Base-by-base conservation (phyloP, 37 sponge, comb jelly and placozoan genomes). In the Agelas oroides region DNA sequence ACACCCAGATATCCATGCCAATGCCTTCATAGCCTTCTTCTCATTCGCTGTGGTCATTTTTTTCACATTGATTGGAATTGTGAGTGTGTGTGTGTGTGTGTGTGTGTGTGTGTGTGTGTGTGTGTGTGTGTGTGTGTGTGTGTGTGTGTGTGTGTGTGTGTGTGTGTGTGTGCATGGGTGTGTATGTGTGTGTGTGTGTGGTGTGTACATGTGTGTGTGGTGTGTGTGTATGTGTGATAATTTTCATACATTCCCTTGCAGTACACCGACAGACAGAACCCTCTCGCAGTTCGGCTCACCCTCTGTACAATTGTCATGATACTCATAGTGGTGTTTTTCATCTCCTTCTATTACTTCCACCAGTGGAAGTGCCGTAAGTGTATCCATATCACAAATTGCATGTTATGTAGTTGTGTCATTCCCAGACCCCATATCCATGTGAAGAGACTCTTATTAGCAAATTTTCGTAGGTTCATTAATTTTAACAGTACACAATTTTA, bases 1-100 rank as follows among this genome's bases (percentile, higher is more conserved):
- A 25, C 99, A 98, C 71, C 97, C 99, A 20, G 99, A 96, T 65
- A 76, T 96, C 37, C 79, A 85, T 59, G 80, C 94, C 58, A 90
- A 90, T 74, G 97, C 99, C 6, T 87, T 91, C 70, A 77, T 83
- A 16, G 90, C 95, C n/a, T 96, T 95, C 88, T 86, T 98, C 68
- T 86, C 92, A 25, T 81, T 94, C 62, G 91, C 96, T 35, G 85
- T 98, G 59, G 38, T 96, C 63, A 87, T 96, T 41, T 36, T 95
- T 19, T 58, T 96, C 53, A 90, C 93, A 35, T 89, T 96, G 53
- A 30, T 97, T 13, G 97, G 97, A 21, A 81, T 89, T 71, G 90
- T 89, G 65, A 84, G 90, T 63, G 28, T 24, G 15, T 58, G 1
- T 14, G 5, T 6, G 3, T 21, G 71, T 30, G 39, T 38, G 71